Percentiles rank a stretch among this genome's conserved stretches.
Conservation (phyloP, 2,113 vertebrate genomes). For the Terrapene triunguis region DNA sequence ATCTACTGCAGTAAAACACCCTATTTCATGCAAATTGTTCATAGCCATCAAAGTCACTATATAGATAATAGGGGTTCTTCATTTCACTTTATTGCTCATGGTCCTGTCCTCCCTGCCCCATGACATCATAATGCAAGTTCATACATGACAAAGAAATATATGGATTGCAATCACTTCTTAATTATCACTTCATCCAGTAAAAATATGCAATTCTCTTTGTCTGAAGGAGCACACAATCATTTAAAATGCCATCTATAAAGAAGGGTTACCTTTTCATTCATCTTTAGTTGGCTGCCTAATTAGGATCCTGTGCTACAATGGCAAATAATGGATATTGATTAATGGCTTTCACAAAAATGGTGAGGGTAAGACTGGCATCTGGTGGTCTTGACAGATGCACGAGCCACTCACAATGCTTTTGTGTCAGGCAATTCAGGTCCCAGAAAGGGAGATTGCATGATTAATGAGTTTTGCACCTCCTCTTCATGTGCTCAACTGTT, state of each 20-base stretch:
- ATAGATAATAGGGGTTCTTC: neutral
- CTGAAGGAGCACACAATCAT: neutral
- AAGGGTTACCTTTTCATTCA: constrained; percentile 16
- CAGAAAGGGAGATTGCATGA: constrained; percentile 48
- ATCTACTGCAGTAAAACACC: neutral
- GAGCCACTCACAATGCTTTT: constrained; percentile 33
- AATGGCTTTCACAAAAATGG: constrained; percentile 34
- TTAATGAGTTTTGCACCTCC: constrained; percentile 54
- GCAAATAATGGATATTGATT: constrained; percentile 48
- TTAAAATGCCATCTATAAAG: neutral
- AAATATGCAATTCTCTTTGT: constrained; percentile 11
- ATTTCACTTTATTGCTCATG: neutral
- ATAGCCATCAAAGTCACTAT: neutral
- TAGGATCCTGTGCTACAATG: constrained; percentile 38
- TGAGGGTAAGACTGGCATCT: constrained; percentile 63
- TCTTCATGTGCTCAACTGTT: constrained; percentile 21
- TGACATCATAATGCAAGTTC: neutral
- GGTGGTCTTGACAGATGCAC: constrained; percentile 62
- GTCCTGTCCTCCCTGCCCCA: neutral
- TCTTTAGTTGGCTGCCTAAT: constrained; percentile 27
- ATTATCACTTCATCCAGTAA: neutral
- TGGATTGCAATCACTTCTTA: neutral
- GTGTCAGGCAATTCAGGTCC: constrained; percentile 49
- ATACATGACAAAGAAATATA: neutral
- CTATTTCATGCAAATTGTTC: constrained; percentile 4